Conservation (phyloP, 2,888 invertebrate species). For the Pelosia muscerda region DNA sequence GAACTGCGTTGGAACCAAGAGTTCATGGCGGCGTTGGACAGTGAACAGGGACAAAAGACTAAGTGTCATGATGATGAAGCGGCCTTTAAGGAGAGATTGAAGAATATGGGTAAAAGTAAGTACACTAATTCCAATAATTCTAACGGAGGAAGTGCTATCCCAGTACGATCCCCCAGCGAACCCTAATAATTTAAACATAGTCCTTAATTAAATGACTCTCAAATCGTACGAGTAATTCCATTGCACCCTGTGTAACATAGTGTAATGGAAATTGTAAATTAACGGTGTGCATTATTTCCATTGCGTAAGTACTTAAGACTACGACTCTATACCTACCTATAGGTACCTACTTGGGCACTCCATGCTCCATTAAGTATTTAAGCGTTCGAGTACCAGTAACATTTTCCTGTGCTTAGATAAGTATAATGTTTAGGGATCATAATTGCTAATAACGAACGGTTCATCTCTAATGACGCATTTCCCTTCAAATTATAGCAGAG, state of each 20-base stretch:
- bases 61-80: constrained; percentile 89
- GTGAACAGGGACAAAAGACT: constrained; percentile 88
- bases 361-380: background rate
- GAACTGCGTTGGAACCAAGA: constrained; percentile 95
- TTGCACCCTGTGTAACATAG: background rate
- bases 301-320: constrained; percentile 2
- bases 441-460: constrained; percentile 10
- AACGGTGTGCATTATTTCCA: constrained; percentile 1
- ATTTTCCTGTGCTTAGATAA: constrained; percentile 6
- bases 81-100: constrained; percentile 91
- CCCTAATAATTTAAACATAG: no score
- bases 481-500: background rate
- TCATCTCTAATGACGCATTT: background rate
- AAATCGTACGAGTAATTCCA: background rate
- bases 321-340: no score
- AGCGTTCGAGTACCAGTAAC: background rate
- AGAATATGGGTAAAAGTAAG: constrained; percentile 93
- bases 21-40: constrained; percentile 94
- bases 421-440: constrained; percentile 8
- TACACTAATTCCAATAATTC: background rate
- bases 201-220: background rate
- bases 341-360: background rate
- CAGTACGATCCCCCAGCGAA: no score
- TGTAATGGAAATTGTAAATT: background rate
- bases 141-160: background rate